Conservation (phyloP, 2,797 vertebrate genomes). For the Oophaga sylvatica region DNA sequence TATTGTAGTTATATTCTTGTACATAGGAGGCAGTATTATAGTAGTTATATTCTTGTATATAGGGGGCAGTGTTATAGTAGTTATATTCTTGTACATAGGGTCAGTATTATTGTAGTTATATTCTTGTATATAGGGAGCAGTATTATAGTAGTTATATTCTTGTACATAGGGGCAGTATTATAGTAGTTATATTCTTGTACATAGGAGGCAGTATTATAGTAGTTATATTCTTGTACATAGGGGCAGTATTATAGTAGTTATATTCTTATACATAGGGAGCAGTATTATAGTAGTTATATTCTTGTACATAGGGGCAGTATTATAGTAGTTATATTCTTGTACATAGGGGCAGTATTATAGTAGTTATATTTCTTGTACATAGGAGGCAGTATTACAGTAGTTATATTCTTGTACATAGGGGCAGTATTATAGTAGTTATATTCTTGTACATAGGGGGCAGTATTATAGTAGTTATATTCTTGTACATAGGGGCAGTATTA, state of each 20-base stretch:
- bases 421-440: conserved; percentile 2
- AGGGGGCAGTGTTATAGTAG: neutral
- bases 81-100: neutral
- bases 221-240: neutral
- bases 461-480: too few species aligned
- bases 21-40: neutral
- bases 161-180: neutral
- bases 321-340: neutral
- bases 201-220: conserved; percentile 3
- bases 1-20: neutral
- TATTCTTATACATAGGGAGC: neutral
- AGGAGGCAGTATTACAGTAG: neutral
- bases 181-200: neutral
- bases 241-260: neutral
- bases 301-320: neutral
- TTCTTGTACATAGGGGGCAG: neutral
- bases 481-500: too few species aligned
- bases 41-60: neutral
- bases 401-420: neutral
- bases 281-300: conserved; percentile 1
- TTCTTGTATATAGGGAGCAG: neutral
- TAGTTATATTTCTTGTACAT: neutral
- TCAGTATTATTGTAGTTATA: neutral
- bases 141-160: neutral
- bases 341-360: neutral